Percentiles rank a stretch among this genome's conserved stretches.
These are phyloP conservation scores for Tamias sibiricus DNA, from an alignment of 2,113 vertebrate species.

Conservation along the genomic window DNA sequence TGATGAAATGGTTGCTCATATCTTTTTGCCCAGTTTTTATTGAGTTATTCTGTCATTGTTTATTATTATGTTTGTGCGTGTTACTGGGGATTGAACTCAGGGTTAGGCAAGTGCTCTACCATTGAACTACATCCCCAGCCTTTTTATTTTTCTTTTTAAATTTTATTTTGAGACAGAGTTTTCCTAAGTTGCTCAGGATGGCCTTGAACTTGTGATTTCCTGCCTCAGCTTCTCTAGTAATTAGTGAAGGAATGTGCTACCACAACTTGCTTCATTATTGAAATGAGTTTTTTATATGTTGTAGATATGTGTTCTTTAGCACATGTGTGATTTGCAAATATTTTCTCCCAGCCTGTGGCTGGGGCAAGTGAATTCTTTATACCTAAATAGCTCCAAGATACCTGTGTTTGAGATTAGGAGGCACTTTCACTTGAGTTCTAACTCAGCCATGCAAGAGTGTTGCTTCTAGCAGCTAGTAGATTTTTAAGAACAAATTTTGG, in stretches of 20 bases:
- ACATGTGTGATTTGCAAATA: background rate
- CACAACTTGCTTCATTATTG: background rate
- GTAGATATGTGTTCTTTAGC: background rate
- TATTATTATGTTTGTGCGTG: background rate
- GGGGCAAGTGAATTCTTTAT: slow-evolving; percentile 8
- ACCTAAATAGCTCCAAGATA: background rate
- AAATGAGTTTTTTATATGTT: background rate
- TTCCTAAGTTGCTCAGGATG: background rate
- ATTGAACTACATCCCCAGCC: background rate
- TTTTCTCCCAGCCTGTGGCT: background rate
- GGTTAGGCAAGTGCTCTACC: background rate
- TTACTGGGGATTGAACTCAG: background rate
- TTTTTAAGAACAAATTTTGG: slow-evolving; percentile 25
- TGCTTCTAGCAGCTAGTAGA: background rate
- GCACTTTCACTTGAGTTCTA: background rate
- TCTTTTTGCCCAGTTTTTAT: background rate
- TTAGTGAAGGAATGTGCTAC: background rate
- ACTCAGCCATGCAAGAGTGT: background rate
- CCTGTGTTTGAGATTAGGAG: background rate
- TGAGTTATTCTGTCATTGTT: background rate
- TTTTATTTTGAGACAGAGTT: background rate
- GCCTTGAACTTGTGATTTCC: background rate
- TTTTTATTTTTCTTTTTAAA: no score
- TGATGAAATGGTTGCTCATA: background rate
- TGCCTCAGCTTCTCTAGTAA: background rate